Conservation (phyloP, 30 jellyfish, hydroid and myxozoan species). For the Turritopsis dohrnii region DNA sequence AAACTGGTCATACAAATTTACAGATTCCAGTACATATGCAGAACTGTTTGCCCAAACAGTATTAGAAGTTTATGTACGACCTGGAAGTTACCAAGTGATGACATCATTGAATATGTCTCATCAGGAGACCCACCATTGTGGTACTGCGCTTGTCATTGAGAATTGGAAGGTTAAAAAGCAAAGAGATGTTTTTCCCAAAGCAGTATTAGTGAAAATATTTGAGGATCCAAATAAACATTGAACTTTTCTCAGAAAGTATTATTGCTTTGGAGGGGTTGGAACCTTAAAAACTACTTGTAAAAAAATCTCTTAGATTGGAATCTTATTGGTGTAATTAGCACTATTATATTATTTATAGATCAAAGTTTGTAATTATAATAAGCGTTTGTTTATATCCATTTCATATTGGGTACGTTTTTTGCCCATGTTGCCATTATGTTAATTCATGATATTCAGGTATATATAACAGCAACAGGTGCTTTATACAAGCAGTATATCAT, state of each 20-base stretch:
- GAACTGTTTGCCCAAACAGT: slow-evolving; percentile 39
- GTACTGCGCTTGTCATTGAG: not conserved
- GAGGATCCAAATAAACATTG: not conserved
- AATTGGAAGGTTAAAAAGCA: slow-evolving; percentile 24
- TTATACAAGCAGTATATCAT: not conserved
- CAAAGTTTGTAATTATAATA: not conserved
- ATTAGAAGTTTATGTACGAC: slow-evolving; percentile 35
- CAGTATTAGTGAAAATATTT: slow-evolving; percentile 30
- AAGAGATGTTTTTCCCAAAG: slow-evolving; percentile 29
- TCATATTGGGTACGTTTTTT: not conserved
- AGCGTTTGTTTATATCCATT: not conserved
- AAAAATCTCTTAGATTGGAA: not conserved
- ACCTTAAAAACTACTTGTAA: not conserved
- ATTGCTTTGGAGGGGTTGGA: not conserved
- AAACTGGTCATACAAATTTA: slow-evolving; percentile 44
- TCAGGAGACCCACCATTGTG: not conserved
- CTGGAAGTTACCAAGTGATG: slow-evolving; percentile 18
- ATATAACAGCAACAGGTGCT: not conserved
- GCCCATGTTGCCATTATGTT: not conserved
- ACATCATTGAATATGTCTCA: not conserved
- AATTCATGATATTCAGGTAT: not conserved
- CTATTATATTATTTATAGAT: not conserved
- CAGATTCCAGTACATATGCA: slow-evolving; percentile 17
- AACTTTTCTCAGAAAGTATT: not conserved
- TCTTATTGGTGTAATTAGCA: not conserved